phyloP scores from a whole-genome alignment of 2,888 invertebrate genomes.

The Mesorhabditis belari region DNA sequence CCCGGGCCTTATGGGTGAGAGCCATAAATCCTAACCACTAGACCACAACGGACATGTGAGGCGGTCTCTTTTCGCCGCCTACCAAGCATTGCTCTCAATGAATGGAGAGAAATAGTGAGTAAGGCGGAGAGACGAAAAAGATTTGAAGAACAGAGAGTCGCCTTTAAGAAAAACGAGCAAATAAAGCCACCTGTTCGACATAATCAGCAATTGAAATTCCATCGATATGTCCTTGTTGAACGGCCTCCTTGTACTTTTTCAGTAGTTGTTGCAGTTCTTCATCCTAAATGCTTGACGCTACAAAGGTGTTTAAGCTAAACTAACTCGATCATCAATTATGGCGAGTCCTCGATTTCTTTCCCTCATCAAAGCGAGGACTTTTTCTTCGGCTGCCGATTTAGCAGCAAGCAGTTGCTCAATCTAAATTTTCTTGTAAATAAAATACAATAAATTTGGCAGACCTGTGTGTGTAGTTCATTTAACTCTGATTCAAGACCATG shows the following conservation, averaged over 20 bases:
- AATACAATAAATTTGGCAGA: constrained; percentile 52
- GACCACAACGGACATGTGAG: background rate
- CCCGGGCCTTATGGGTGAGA: background rate
- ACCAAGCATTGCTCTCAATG: too few species aligned
- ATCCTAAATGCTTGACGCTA: too few species aligned
- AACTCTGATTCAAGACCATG: constrained; percentile 80
- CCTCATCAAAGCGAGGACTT: constrained; percentile 15
- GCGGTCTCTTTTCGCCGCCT: too few species aligned
- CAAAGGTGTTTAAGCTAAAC: background rate
- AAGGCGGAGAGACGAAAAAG: too few species aligned
- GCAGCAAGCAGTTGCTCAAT: constrained; percentile 18
- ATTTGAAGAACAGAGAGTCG: too few species aligned
- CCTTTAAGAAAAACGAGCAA: background rate
- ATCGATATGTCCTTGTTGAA: constrained; percentile 75
- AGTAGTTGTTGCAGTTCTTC: constrained; percentile 67
- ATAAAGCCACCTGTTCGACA: constrained; percentile 22
- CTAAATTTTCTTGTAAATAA: constrained; percentile 6
- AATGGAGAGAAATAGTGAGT: too few species aligned
- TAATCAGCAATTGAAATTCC: constrained; percentile 27
- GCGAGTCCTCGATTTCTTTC: constrained; percentile 21
- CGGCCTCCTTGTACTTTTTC: constrained; percentile 83
- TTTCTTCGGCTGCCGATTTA: constrained; percentile 21
- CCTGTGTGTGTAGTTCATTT: constrained; percentile 71
- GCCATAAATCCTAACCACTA: too few species aligned
- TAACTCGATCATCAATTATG: constrained; percentile 16